Evolutionary conservation across 1,140 invertebrate genomes (phyloP), one percentile per base, ranked within the genome.

Genomic region (Drosophila insularis): DNA sequence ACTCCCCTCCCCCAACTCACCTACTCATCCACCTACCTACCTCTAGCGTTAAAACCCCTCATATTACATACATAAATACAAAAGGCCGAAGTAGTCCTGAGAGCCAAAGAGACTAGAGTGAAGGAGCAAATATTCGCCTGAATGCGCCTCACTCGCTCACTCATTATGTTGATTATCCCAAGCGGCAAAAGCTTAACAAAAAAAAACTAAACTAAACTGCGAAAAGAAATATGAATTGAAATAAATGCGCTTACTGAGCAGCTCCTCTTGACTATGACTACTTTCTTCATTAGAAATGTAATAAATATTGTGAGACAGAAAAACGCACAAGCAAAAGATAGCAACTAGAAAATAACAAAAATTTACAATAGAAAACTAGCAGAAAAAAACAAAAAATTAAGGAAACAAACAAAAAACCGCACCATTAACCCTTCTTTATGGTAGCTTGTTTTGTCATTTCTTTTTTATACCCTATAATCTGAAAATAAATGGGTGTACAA

Each of bases 151-250:
- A 11, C 17, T 50, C 43, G 43, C 82, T 76, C 84, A 89, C 82
- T 87, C 82, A 87, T 87, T 87, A 87, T 87, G 79, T 82, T 87
- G 82, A 87, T 87, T 87, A 87, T 87, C 82, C 82, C 82, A 68
- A 68, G 82, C 71, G 84, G 72, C 84, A 31, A 53, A 67, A 69
- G 63, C 60, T 62, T 60, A 61, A 69, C 56, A 53, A 58, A 69
- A 64, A 43, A 32, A 64, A 66, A 50, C 43, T 21, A 50, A 50
- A 50, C 43, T 21, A 50, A 50, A 50, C 43, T 50, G 43, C 43
- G 43, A 50, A 50, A 50, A 79, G 81, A 80, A 87, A 87, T 87
- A 87, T 87, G 82, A 87, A 87, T 87, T 82, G 82, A 87, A 89
- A 87, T 89, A 87, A 87, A 87, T 82, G 84, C 80, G 84, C 82